Evolutionary conservation across 1,140 invertebrate species (phyloP), one percentile per base, ranked within the genome.

Genomic region (Drosophila paulistorum): DNA sequence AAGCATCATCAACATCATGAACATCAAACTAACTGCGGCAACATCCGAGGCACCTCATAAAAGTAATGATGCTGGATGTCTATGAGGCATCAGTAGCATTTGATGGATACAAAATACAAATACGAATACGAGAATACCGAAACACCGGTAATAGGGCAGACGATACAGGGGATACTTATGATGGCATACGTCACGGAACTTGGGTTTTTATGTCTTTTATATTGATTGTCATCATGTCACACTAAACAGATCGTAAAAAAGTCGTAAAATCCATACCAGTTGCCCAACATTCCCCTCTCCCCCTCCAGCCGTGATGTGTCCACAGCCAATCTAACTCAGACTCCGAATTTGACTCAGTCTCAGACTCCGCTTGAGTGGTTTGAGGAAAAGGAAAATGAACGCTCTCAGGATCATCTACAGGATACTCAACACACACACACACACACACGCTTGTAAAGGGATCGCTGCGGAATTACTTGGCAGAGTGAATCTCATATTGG

Each of bases 171-270:
- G 51, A 37, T 91, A 91, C 89, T 91, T 89, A 89, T 83, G 76
- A 89, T 83, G 76, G 81, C 81, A 91, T 89, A 90, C 86, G 80
- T 91, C 90, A 91, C 83, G 90, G 76, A 91, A 90, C 85, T 86
- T 86, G 70, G 72, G 54, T 89, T 89, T 77, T 89, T 83, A 90
- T 90, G 84, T 77, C 77, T 84, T 87, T 90, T 90, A 87, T 90
- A 90, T 90, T 87, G 87, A 78, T 90, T 90, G 83, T 90, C 87
- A 81, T 86, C 84, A 71, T 90, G 90, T 85, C 83, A 90, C 74
- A 91, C 83, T 79, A 79, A 30, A 83, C 83, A 89, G 86, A 91
- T 90, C 89, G 90, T 91, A 91, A 91, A 91, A 91, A 90, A 75
- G 80, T 91, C 90, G 90, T 91, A 84, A 91, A 90, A 71, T 77